Evolutionary conservation across 2,797 vertebrate genomes (phyloP), one percentile per base, ranked within the genome.

Genomic region (Ispidina picta): DNA sequence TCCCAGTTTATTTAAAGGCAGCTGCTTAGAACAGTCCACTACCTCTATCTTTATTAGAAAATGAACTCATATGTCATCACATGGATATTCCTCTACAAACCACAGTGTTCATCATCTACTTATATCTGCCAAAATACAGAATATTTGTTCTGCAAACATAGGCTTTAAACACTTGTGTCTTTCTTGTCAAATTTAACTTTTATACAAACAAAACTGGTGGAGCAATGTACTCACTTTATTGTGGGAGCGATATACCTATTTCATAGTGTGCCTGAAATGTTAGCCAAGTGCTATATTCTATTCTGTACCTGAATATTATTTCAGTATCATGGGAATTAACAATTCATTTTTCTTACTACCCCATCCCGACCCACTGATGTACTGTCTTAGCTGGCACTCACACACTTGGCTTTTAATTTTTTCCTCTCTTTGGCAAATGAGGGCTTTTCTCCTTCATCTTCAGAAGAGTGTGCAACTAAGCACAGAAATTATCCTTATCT

Each of bases 161-260:
- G 7, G 14, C 46, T 80, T 74, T 59, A 73, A 77, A 71, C 12
- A 29, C 0, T 0, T 8, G 8, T 23, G 16, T 62, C 22, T 29
- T 31, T 68, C 56, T n/a, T 22, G 28, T 54, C 37, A 62, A 8
- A 11, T 37, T 76, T 63, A 62, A 76, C 41, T 71, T 79, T 25
- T 23, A 56, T 5, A 63, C 11, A 76, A 86, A 58, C 4, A 44
- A 31, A 89, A 28, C 4, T 28, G 63, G 56, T 7, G 21, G 16
- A 90, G 23, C 54, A 74, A 54, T 12, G 33, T 49, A 55, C 5
- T 39, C 26, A 25, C 9, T 75, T 26, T 15, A 71, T 10, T 76
- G 54, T 21, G 20, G 12, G 2, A 68, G 8, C 1, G 54, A 21
- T 5, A 1, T 35, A 89, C 35, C 28, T 16, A 19, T 18, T 74